phyloP scores from a whole-genome alignment of 2,888 invertebrate species.

The Ceramica pisi region DNA sequence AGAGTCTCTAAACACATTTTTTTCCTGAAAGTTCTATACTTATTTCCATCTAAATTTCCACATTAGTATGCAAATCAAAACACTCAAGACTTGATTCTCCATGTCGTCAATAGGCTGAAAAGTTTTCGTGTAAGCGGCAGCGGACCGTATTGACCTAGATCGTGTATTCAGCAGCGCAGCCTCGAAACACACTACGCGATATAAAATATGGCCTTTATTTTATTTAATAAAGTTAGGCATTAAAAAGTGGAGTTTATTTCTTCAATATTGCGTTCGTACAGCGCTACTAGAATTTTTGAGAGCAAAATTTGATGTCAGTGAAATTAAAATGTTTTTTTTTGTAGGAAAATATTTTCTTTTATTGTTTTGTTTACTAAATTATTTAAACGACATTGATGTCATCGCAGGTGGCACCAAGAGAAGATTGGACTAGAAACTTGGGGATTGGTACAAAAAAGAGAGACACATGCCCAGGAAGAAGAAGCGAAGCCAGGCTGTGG shows the following conservation, averaged over 20 bases:
- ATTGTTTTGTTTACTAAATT: not conserved
- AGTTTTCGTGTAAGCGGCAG: slow-evolving; percentile 59
- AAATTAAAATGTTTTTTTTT: too few species aligned
- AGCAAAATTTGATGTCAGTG: not conserved
- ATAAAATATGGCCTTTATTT: slow-evolving; percentile 52
- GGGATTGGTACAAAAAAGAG: too few species aligned
- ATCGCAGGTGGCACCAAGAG: too few species aligned
- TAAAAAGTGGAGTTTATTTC: slow-evolving; percentile 43
- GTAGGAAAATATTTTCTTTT: too few species aligned
- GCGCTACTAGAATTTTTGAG: slow-evolving; percentile 12
- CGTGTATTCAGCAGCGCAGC: slow-evolving; percentile 25
- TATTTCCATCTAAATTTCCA: slow-evolving; percentile 24
- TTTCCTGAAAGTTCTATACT: not conserved
- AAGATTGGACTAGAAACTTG: too few species aligned
- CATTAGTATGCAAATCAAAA: slow-evolving; percentile 56
- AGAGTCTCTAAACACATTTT: not conserved
- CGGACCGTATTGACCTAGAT: slow-evolving; percentile 59
- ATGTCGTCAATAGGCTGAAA: slow-evolving; percentile 58
- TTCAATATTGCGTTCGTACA: slow-evolving; percentile 22
- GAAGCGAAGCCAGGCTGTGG: too few species aligned
- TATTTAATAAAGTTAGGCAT: slow-evolving; percentile 50
- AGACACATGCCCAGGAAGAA: too few species aligned
- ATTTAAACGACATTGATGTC: not conserved
- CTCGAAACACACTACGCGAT: slow-evolving; percentile 52
- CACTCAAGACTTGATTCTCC: slow-evolving; percentile 46